Percentiles rank a stretch among this genome's conserved stretches.
phyloP scores from a whole-genome alignment of 1,140 invertebrate genomes.

The Helicoverpa zea region DNA sequence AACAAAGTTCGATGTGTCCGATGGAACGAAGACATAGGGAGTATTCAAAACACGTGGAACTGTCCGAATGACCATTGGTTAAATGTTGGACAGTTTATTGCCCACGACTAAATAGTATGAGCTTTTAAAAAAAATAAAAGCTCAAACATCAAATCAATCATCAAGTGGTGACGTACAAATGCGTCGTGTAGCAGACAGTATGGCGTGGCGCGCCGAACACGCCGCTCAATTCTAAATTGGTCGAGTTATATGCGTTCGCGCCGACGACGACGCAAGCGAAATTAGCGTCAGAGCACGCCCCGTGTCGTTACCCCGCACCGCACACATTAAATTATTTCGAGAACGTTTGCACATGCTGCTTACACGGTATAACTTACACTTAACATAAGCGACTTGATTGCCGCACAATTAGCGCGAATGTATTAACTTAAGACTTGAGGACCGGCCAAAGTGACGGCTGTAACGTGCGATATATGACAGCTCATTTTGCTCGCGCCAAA shows the following conservation, averaged over 20 bases:
- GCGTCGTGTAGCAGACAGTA: slow-evolving; percentile 51
- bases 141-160: slow-evolving; percentile 3
- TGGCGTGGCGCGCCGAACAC: slow-evolving; percentile 54
- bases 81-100: too few relatives aligned
- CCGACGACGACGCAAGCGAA: slow-evolving; percentile 56
- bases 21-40: too few relatives aligned
- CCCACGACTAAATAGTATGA: too few relatives aligned
- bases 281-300: slow-evolving; percentile 56
- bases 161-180: slow-evolving; percentile 10
- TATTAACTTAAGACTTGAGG: slow-evolving; percentile 18
- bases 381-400: slow-evolving; percentile 49
- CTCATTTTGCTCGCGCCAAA: too few relatives aligned
- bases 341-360: slow-evolving; percentile 63
- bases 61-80: too few relatives aligned
- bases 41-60: too few relatives aligned
- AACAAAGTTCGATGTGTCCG: too few relatives aligned
- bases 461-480: too few relatives aligned
- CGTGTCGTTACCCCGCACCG: slow-evolving; percentile 57
- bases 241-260: slow-evolving; percentile 50
- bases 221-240: slow-evolving; percentile 58
- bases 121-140: neutral
- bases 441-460: too few relatives aligned
- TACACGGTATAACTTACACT: slow-evolving; percentile 49
- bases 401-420: slow-evolving; percentile 49
- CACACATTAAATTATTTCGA: slow-evolving; percentile 65